Evolutionary conservation across 2,113 vertebrate genomes (phyloP), one percentile per base, ranked within the genome.

Genomic region (Pseudorasbora parva): DNA sequence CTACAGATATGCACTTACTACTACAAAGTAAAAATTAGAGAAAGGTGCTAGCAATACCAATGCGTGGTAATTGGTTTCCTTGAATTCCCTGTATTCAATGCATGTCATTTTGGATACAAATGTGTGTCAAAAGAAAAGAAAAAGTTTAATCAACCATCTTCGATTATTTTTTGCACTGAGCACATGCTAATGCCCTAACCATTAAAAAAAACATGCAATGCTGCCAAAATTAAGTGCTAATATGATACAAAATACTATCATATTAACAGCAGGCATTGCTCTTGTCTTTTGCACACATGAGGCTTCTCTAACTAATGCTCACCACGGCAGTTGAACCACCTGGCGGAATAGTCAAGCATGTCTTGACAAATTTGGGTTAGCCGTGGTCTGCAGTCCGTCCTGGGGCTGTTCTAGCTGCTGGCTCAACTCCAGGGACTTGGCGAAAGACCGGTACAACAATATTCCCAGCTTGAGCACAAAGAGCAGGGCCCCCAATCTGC

Each of bases 371-470:
- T 80, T 23, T 80, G 60, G 78, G 60, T 66, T 80, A 68, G 25
- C 60, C 17, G 8, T 30, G 15, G 62, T 54, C 60, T 56, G 64
- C 45, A 47, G 51, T 21, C 21, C 45, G 19, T 69, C 47, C 78
- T 54, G 19, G 78, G 78, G 62, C 45, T 54, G 19, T 81, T 81
- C 12, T 69, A 27, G 78, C 78, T n/a, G 27, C 62, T 69, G 78
- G 78, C 47, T 81, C 62, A 23, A 69, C 78, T 81, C 45, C 62
- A 81, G 27, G 62, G 78, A 68, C 64, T 41, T 69, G 79, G 21
- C 62, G 21, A 81, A 81, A 56, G 45, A 69, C 47, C 47, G 60
- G 78, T 81, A 69, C 64, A 56, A 69, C 79, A 81, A 81, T 81
- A 69, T 66, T 79, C 59, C 77, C 77, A 66, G 77, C 25, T 19